Evolutionary conservation across 2,888 invertebrate genomes (phyloP), one percentile per base, ranked within the genome.

Genomic region (Morpho achilles): DNA sequence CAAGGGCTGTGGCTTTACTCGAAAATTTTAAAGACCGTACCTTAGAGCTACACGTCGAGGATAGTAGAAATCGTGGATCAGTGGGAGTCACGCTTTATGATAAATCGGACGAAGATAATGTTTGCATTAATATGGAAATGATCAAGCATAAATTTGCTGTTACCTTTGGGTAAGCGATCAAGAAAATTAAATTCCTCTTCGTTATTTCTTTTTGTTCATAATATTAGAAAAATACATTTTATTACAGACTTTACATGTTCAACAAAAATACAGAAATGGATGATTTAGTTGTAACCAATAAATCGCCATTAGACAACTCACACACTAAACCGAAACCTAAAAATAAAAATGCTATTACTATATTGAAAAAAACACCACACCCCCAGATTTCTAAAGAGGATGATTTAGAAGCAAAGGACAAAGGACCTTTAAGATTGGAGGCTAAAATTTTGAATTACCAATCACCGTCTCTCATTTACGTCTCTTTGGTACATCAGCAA

Each of bases 401-500:
- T 1, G 76, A 83, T 51, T 71, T 87, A 44, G 73, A 80, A 8
- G 88, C 84, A 0, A 89, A 84, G 74, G 84, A 88, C 62, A 87
- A 89, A 57, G 91, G 91, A 0, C 91, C 91, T 0, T 80, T 91
- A 41, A 84, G 86, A 61, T 60, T 92, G 8, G 84, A 87, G 66
- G 91, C 92, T 0, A 82, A 86, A 61, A 67, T 94, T 1, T 69
- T 91, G 0, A 80, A 91, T 44, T 87, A 91, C 39, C 79, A 84
- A 8, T 90, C 92, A 6, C 94, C 94, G 0, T 91, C 92, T 9
- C 83, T 91, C 43, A 90, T 95, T 61, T 94, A 94, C 67, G 81
- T 95, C 0, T 87, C 92, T 0, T 75, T 94, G 9, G 67, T 80
- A 0, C 81, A 85, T 9, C 91, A 86, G 52, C 84, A 85, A 58